Percentiles rank a stretch among this genome's conserved stretches.
phyloP scores from a whole-genome alignment of 1,140 invertebrate species.

The Antheraea pernyi region DNA sequence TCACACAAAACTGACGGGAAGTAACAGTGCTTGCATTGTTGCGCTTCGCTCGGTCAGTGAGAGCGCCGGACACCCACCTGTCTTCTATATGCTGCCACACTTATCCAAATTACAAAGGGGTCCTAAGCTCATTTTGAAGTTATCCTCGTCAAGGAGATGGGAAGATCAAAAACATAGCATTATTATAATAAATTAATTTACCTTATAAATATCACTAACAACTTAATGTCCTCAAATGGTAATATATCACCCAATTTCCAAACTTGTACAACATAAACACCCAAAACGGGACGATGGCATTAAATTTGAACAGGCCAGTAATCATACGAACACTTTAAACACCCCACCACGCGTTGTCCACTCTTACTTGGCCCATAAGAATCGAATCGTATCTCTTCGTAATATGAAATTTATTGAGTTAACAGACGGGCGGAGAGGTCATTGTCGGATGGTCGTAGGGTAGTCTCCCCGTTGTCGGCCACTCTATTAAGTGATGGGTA shows the following conservation, averaged over 20 bases:
- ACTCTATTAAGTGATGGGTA: slow-evolving; percentile 63
- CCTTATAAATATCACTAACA: background rate
- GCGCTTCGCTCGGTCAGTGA: too few species aligned
- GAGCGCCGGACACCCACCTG: too few species aligned
- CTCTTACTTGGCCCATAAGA: slow-evolving; percentile 37
- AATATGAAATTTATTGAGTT: slow-evolving; percentile 13
- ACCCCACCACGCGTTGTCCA: slow-evolving; percentile 49
- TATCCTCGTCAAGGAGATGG: too few species aligned
- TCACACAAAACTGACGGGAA: too few species aligned
- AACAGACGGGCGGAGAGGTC: slow-evolving; percentile 28
- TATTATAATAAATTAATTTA: background rate
- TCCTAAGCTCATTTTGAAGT: too few species aligned
- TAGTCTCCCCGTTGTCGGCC: slow-evolving; percentile 39
- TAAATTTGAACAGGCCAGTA: slow-evolving; percentile 72
- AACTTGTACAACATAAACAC: slow-evolving; percentile 37
- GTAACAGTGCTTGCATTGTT: too few species aligned
- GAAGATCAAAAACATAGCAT: too few species aligned
- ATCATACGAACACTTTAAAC: slow-evolving; percentile 69
- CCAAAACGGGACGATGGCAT: slow-evolving; percentile 47
- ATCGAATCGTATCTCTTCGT: slow-evolving; percentile 11
- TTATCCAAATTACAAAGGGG: too few species aligned
- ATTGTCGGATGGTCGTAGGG: slow-evolving; percentile 42
- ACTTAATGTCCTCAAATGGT: background rate
- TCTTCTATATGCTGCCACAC: too few species aligned
- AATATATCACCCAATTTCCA: slow-evolving; percentile 30